Evolutionary conservation across 2,113 vertebrate genomes (phyloP), one percentile per base, ranked within the genome.

Genomic region (Sciurus niger): DNA sequence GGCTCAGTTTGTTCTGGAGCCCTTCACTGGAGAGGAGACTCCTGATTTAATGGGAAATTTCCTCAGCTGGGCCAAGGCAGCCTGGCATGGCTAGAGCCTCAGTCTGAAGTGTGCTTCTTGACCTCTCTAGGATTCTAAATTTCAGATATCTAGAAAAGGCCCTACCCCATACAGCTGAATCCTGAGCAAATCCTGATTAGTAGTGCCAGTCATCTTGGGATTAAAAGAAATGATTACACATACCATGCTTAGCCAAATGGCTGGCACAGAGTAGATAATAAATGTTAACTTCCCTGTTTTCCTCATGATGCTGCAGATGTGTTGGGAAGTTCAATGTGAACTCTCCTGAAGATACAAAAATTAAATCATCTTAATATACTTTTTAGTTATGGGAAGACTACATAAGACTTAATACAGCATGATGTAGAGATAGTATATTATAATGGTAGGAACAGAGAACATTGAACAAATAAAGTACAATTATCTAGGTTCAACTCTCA

Each of bases 21-120:
- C 24, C 34, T 4, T 22, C 32, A 10, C 24, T 67, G 1, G 9
- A 32, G 20, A 18, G 13, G 3, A 0, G 1, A 14, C 48, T 43
- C 3, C 55, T 91, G 24, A 73, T 40, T 22, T 43, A 55, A 85
- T 48, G 12, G 90, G 16, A 30, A 48, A 30, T 14, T 92, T 78
- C 17, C 17, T 83, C 3, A 5, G 4, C 40, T 4, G 46, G 72
- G 6, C 4, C 20, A 30, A 30, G 16, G 18, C 2, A 58, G 22
- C 73, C 8, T 68, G 40, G 16, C 20, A 8, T 55, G 46, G 51
- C 10, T 28, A 80, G 58, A 55, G 4, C 22, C 60, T 58, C 25
- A 30, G 34, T 70, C 28, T 72, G 10, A 11, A 30, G 3, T 51
- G 34, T 48, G 0, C 43, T 37, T 32, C 10, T 82, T 32, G 24